Conservation (phyloP, 2,888 invertebrate genomes). For the Magallana nippona region DNA sequence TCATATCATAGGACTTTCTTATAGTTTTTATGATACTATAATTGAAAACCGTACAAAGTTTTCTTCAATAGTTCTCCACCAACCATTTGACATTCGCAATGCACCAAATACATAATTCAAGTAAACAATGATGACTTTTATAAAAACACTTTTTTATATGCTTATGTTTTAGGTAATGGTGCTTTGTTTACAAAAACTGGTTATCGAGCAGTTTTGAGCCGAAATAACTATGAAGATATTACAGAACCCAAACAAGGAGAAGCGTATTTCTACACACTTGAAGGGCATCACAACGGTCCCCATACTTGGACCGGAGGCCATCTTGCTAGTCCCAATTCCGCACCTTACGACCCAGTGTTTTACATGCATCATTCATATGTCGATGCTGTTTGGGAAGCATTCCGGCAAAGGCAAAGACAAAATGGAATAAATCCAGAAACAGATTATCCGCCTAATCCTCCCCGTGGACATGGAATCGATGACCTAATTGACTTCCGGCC, state of each 20-base stretch:
- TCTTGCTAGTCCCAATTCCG: constrained; percentile 64
- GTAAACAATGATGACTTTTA: too few species aligned
- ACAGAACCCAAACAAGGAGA: constrained; percentile 43
- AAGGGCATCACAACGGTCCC: constrained; percentile 65
- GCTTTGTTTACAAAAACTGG: constrained; percentile 47
- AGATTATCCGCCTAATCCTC: constrained; percentile 54
- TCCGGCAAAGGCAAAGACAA: constrained; percentile 57
- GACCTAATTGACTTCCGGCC: constrained; percentile 49
- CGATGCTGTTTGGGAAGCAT: constrained; percentile 70
- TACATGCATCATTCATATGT: constrained; percentile 70
- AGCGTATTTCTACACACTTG: constrained; percentile 54
- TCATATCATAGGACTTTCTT: too few species aligned
- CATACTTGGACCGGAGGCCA: constrained; percentile 71
- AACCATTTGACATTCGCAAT: too few species aligned
- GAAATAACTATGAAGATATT: constrained; percentile 40
- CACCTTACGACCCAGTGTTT: constrained; percentile 70
- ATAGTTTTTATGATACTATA: too few species aligned
- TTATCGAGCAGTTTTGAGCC: constrained; percentile 49
- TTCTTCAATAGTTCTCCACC: too few species aligned
- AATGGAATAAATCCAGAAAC: constrained; percentile 53
- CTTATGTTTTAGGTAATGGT: too few species aligned
- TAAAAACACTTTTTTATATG: too few species aligned
- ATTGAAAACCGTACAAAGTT: too few species aligned
- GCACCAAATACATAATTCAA: too few species aligned
- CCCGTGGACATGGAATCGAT: constrained; percentile 35